A percentile compares a stretch with the other conserved stretches of the same genome.
Evolutionary conservation across 2,797 vertebrate genomes (phyloP).

Genomic region (Clamator glandarius): DNA sequence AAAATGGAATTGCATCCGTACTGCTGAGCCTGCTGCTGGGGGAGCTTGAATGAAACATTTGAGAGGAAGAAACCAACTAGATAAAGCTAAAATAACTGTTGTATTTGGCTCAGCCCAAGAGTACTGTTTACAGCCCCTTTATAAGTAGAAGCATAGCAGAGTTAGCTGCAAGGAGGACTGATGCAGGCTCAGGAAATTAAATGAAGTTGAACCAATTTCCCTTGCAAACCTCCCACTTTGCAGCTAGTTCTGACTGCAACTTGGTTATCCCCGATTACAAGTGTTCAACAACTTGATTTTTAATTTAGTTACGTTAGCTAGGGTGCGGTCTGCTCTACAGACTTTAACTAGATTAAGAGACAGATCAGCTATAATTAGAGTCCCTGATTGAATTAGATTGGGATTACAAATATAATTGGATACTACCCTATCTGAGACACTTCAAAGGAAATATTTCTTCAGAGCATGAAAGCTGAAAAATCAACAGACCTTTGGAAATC

Average conservation of each 20-base stretch:
- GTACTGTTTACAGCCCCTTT: not conserved
- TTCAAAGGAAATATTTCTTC: constrained; percentile 55
- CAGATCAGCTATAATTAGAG: constrained; percentile 58
- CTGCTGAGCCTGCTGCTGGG: not conserved
- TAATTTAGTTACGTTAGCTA: constrained; percentile 28
- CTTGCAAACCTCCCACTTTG: not conserved
- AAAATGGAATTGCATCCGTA: too few relatives aligned
- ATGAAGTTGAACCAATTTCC: not conserved
- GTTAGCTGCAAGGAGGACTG: not conserved
- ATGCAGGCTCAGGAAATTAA: not conserved
- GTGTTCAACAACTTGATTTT: constrained; percentile 29
- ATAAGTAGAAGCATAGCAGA: not conserved
- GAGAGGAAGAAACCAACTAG: not conserved
- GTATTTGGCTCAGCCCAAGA: not conserved
- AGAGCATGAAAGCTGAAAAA: constrained; percentile 54
- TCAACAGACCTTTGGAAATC: constrained; percentile 43
- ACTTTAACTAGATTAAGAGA: constrained; percentile 61
- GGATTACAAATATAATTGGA: constrained; percentile 69
- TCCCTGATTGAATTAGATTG: constrained; percentile 64
- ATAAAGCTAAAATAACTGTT: not conserved
- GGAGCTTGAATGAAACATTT: not conserved
- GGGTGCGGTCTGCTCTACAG: constrained; percentile 10
- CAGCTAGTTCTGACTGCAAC: not conserved
- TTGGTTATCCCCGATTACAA: constrained; percentile 34
- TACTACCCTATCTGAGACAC: constrained; percentile 39